phyloP scores from a whole-genome alignment of 1,140 invertebrate genomes.

The Drosophila sturtevanti region DNA sequence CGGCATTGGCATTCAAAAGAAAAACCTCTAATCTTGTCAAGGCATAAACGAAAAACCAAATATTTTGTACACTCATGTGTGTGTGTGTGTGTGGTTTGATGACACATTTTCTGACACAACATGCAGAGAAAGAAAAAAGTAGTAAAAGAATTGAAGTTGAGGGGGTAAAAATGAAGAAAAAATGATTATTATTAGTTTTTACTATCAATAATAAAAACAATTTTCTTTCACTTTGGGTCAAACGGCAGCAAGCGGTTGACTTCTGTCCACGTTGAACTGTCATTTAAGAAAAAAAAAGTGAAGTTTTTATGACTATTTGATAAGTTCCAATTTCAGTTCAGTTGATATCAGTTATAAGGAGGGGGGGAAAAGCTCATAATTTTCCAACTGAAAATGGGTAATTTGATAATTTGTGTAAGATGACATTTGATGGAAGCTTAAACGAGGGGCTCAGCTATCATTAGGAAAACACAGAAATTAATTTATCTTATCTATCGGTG shows the following conservation, averaged over 20 bases:
- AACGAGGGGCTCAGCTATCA: not conserved
- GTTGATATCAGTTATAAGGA: not conserved
- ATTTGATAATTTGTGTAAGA: not conserved
- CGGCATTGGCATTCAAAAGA: conserved; percentile 17
- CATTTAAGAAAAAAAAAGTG: conserved; percentile 15
- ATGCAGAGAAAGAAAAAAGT: not conserved
- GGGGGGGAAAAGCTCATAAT: not conserved
- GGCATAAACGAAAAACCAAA: conserved; percentile 30
- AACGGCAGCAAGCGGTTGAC: conserved; percentile 23
- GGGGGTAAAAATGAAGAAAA: not conserved
- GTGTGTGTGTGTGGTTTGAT: conserved; percentile 30
- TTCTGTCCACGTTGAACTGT: conserved; percentile 24
- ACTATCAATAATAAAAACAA: conserved; percentile 55
- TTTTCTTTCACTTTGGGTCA: conserved; percentile 44
- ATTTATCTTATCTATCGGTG: not conserved
- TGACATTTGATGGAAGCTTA: not conserved
- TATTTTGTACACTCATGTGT: not conserved
- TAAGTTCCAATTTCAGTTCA: not conserved
- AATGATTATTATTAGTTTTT: conserved; percentile 32
- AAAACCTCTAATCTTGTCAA: conserved; percentile 34
- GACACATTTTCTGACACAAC: conserved; percentile 34
- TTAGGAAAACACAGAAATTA: not conserved
- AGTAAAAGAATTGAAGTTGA: conserved; percentile 14
- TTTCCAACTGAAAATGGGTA: conserved; percentile 1
- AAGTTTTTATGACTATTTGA: not conserved